These are phyloP conservation scores for Halcyon senegalensis DNA, from an alignment of 2,113 vertebrate genomes.

Conservation along the genomic window DNA sequence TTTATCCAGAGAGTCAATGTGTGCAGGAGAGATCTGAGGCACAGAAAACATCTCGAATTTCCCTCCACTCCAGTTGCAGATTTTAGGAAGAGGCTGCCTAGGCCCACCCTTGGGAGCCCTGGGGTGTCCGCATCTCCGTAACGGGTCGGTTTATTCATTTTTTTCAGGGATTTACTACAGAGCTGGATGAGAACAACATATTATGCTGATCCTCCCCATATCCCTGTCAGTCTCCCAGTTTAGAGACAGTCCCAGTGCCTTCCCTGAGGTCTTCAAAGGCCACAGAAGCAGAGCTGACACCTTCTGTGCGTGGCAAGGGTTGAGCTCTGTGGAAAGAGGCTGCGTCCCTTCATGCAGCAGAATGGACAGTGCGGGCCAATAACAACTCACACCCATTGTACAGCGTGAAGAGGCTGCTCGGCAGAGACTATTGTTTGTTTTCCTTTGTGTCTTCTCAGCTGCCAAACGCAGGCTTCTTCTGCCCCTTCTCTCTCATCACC, in stretches of 20 bases:
- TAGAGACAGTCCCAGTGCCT: not conserved
- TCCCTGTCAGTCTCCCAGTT: not conserved
- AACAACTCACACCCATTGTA: not conserved
- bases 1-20: not conserved
- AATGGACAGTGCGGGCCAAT: not conserved
- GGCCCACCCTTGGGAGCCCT: not conserved
- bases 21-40: not conserved
- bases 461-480: constrained; percentile 9
- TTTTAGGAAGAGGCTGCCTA: not conserved
- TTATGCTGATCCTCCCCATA: not conserved
- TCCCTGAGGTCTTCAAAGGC: not conserved
- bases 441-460: constrained; percentile 40
- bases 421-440: constrained; percentile 8
- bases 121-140: not conserved
- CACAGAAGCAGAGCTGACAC: not conserved
- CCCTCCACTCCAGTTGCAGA: not conserved
- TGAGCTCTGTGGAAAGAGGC: not conserved
- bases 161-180: not conserved
- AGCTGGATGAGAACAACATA: not conserved
- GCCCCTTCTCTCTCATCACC: constrained; percentile 14
- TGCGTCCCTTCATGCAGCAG: not conserved
- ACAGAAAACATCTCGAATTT: not conserved
- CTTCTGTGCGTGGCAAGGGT: not conserved
- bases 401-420: not conserved
- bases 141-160: not conserved